Percentiles rank a stretch among this genome's conserved stretches.
Evolutionary conservation across 2,113 vertebrate genomes (phyloP).

Genomic region (Nerophis lumbriciformis): DNA sequence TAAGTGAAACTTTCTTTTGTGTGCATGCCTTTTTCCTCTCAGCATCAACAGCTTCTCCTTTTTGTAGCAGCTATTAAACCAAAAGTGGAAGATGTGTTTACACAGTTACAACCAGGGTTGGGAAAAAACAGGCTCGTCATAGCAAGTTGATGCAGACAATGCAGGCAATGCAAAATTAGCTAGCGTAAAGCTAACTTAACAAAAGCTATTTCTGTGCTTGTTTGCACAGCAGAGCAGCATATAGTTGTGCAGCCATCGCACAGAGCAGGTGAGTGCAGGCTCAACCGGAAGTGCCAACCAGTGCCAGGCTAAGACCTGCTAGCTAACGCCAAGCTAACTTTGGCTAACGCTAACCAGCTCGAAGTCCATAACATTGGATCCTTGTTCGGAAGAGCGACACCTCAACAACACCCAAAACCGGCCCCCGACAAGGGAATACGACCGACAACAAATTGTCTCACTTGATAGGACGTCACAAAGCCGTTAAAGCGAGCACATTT

Average conservation of each 20-base stretch:
- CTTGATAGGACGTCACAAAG: neutral
- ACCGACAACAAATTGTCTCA: neutral
- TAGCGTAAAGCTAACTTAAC: slow-evolving; percentile 24
- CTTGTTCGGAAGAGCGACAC: slow-evolving; percentile 16
- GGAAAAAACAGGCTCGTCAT: neutral
- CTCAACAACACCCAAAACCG: slow-evolving; percentile 19
- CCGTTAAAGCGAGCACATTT: neutral
- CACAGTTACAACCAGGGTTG: neutral
- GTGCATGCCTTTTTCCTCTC: neutral
- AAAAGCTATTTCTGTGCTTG: too few relatives aligned
- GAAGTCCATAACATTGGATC: slow-evolving; percentile 54
- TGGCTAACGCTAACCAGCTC: slow-evolving; percentile 57
- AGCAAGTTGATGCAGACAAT: slow-evolving; percentile 15
- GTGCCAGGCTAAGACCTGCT: slow-evolving; percentile 7
- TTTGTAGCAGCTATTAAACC: neutral
- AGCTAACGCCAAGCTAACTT: slow-evolving; percentile 40
- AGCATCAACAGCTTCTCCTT: neutral
- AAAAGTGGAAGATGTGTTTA: neutral
- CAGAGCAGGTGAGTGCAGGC: slow-evolving; percentile 22
- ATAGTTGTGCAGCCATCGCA: neutral
- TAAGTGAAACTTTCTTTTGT: neutral
- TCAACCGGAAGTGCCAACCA: slow-evolving; percentile 36
- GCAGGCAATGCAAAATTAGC: slow-evolving; percentile 10
- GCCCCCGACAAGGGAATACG: neutral
- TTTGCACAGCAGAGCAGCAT: neutral